Evolutionary conservation across 2,113 vertebrate species (phyloP), one percentile per base, ranked within the genome.

Genomic region (Onychorhynchus coronatus): DNA sequence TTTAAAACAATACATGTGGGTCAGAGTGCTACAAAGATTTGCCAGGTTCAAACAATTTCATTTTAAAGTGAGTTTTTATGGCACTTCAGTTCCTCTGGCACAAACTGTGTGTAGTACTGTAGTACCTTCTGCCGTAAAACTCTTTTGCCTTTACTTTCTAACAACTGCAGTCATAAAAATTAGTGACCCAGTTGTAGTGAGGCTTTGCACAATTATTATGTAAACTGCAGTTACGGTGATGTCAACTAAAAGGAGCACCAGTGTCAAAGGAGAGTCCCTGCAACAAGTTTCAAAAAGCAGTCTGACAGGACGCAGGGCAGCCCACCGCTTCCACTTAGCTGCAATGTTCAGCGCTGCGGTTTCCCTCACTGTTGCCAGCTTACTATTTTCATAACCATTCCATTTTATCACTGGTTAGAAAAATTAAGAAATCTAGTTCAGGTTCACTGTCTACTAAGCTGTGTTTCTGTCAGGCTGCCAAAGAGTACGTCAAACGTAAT

Each of bases 401-500:
- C 37, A 35, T 72, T 91, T 86, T 66, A 96, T 56, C 59, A 59
- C 62, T 62, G 8, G 79, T 86, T 86, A 88, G 39, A 46, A 68
- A 70, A 89, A 94, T 89, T 75, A 89, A 88, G 50, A 76, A 88
- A 93, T 39, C 41, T 22, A 84, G 58, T 67, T 94, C 47, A 94
- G 68, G 79, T 83, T 77, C 62, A 78, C 79, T 42, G 33, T 62
- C 61, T 79, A 39, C 41, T 46, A 52, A 95, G 59, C 68, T 80
- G 62, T 72, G 63, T 63, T 96, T 91, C 91, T 91, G 67, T 81
- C 84, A 91, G 72, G 74, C 55, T 97, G 94, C 91, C 91, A 96
- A 47, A 76, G 88, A 86, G 20, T 14, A 81, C 16, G 63, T 88
- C 70, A 85, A 70, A 62, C 14, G 66, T 79, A 94, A 96, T 5